These are phyloP conservation scores for Spatula clypeata DNA, from an alignment of 2,797 vertebrate genomes.

Conservation along the genomic window DNA sequence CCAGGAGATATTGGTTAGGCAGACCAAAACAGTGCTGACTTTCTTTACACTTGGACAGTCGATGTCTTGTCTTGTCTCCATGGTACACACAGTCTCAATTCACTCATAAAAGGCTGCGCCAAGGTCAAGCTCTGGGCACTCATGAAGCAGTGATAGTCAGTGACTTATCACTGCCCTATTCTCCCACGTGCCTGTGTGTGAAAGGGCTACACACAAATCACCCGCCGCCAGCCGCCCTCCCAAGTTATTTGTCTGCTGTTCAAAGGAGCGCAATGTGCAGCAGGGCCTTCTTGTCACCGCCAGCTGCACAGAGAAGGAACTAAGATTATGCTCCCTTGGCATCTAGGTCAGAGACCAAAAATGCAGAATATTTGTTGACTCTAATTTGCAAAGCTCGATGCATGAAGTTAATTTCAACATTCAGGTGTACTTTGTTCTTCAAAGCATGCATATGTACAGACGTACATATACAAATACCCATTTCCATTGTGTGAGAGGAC, in stretches of 20 bases:
- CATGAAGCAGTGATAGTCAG: neutral
- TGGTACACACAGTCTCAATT: neutral
- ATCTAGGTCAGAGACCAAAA: neutral
- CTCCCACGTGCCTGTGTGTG: neutral
- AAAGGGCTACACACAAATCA: neutral
- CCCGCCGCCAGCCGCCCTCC: neutral
- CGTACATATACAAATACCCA: fast-evolving
- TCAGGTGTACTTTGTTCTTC: neutral
- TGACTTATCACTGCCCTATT: neutral
- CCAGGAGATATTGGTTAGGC: neutral
- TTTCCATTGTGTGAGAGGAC: neutral
- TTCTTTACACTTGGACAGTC: neutral
- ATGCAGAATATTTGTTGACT: neutral
- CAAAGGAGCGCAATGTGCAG: fast-evolving
- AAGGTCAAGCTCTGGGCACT: neutral
- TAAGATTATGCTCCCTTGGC: neutral
- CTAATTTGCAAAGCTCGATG: neutral
- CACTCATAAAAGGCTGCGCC: neutral
- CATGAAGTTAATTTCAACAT: neutral
- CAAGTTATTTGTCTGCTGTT: neutral
- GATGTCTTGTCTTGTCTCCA: neutral
- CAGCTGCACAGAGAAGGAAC: neutral
- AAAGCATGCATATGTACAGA: neutral
- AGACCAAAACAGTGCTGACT: neutral
- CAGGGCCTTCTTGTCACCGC: neutral